These are phyloP conservation scores for Ericerus pela DNA, from an alignment of 1,140 invertebrate genomes.

Conservation along the genomic window DNA sequence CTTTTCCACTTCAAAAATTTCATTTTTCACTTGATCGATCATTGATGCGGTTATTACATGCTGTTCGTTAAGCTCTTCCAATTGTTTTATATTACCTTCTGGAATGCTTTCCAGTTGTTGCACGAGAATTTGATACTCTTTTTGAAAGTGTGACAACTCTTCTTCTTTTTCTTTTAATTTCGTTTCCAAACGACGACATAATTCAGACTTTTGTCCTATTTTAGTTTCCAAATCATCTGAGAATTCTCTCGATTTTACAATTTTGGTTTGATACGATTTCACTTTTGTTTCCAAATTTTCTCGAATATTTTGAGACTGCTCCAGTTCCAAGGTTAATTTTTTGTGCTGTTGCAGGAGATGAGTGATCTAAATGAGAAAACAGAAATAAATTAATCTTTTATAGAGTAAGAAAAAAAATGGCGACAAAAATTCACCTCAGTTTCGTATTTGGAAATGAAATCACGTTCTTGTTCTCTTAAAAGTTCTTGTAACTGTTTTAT, in stretches of 20 bases:
- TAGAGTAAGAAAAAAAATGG: too few species aligned
- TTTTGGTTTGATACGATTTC: not conserved
- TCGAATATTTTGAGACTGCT: not conserved
- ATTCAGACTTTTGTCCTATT: not conserved
- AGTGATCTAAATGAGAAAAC: too few species aligned
- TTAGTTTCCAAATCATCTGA: not conserved
- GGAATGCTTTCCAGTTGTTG: not conserved
- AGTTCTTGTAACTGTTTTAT: conserved; percentile 43
- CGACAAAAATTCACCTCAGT: too few species aligned
- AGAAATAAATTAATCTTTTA: too few species aligned
- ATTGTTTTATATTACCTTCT: not conserved
- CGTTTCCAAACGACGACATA: not conserved
- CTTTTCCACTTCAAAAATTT: not conserved
- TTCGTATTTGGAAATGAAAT: too few species aligned
- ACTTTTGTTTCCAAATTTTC: not conserved
- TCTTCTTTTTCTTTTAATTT: not conserved
- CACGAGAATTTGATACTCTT: not conserved
- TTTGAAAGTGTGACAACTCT: not conserved
- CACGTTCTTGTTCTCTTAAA: conserved; percentile 39
- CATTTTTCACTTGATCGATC: not conserved
- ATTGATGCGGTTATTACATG: not conserved
- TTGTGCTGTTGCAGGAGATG: too few species aligned
- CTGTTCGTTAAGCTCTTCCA: not conserved
- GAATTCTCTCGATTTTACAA: not conserved
- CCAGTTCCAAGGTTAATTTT: not conserved